These are phyloP conservation scores for Diadema setosum DNA, from an alignment of 35 echinoderm and acorn worm genomes.

Conservation along the genomic window DNA sequence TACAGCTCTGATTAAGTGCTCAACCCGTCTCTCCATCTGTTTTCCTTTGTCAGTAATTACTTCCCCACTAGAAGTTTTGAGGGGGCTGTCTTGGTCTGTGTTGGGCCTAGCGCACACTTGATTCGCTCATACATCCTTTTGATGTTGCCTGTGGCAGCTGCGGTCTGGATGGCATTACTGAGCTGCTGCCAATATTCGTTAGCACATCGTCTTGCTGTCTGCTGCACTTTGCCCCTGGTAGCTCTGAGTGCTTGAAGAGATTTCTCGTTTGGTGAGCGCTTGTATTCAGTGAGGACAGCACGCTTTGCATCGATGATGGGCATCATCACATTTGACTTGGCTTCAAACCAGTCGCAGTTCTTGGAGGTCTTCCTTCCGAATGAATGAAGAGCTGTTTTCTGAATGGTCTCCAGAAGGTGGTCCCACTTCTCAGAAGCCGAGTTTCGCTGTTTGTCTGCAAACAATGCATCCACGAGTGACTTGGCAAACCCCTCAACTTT, in stretches of 20 bases:
- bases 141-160: conserved; percentile 24
- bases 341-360: too few relatives aligned
- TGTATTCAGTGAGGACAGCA: too few relatives aligned
- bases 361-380: too few relatives aligned
- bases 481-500: background rate
- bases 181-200: conserved; percentile 45
- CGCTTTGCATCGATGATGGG: too few relatives aligned
- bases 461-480: background rate
- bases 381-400: background rate
- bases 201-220: background rate
- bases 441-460: background rate
- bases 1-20: too few relatives aligned
- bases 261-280: too few relatives aligned
- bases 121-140: conserved; percentile 53
- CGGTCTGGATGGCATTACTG: conserved; percentile 3
- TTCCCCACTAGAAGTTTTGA: conserved; percentile 16
- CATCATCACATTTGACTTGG: too few relatives aligned
- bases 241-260: too few relatives aligned
- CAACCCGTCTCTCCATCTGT: conserved; percentile 28
- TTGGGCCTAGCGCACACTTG: too few relatives aligned
- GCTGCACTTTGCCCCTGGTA: background rate
- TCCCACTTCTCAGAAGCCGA: conserved; percentile 1
- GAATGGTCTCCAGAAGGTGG: background rate
- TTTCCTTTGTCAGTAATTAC: background rate
- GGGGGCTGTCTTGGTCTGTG: conserved; percentile 30